phyloP scores from a whole-genome alignment of 2,113 vertebrate species.

The Stegastes partitus region DNA sequence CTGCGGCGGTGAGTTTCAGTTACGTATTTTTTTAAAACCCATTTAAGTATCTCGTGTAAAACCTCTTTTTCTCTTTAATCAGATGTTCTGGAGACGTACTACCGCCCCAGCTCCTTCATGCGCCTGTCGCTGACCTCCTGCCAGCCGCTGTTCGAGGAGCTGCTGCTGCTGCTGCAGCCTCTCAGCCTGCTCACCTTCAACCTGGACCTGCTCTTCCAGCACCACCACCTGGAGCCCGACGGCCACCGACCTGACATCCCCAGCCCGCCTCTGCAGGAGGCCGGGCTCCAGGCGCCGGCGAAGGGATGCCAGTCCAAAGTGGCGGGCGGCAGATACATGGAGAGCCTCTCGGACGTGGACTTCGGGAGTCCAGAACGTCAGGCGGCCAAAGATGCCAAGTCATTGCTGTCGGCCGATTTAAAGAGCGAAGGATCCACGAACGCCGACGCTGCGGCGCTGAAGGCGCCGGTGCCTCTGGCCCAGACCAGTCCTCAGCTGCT shows the following conservation, averaged over 20 bases:
- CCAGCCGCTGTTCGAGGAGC: constrained; percentile 92
- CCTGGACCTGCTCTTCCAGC: constrained; percentile 95
- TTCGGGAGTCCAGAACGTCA: constrained; percentile 52
- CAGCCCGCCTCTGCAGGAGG: constrained; percentile 64
- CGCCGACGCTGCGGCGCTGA: constrained; percentile 26
- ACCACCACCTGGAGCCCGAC: constrained; percentile 87
- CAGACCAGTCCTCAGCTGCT: constrained; percentile 78
- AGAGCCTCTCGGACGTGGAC: constrained; percentile 74
- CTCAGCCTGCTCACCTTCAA: constrained; percentile 96
- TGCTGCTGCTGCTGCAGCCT: constrained; percentile 95
- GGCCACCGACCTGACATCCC: constrained; percentile 64
- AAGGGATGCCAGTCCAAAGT: constrained; percentile 37
- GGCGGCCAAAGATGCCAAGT: constrained; percentile 29
- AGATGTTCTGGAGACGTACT: constrained; percentile 94
- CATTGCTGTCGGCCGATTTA: constrained; percentile 23
- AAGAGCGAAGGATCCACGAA: constrained; percentile 31
- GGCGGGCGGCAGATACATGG: constrained; percentile 56
- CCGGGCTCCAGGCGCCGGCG: constrained; percentile 45
- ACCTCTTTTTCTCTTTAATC: constrained; percentile 39
- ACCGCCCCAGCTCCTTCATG: constrained; percentile 92
- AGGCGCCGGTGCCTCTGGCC: background rate
- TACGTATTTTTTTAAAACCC: too few relatives aligned
- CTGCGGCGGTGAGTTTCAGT: constrained; percentile 87
- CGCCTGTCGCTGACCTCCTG: constrained; percentile 88
- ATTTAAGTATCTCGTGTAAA: background rate